A percentile compares a stretch with the other conserved stretches of the same genome.
These are phyloP conservation scores for Peucedramus taeniatus DNA, from an alignment of 2,113 vertebrate genomes.

Conservation along the genomic window DNA sequence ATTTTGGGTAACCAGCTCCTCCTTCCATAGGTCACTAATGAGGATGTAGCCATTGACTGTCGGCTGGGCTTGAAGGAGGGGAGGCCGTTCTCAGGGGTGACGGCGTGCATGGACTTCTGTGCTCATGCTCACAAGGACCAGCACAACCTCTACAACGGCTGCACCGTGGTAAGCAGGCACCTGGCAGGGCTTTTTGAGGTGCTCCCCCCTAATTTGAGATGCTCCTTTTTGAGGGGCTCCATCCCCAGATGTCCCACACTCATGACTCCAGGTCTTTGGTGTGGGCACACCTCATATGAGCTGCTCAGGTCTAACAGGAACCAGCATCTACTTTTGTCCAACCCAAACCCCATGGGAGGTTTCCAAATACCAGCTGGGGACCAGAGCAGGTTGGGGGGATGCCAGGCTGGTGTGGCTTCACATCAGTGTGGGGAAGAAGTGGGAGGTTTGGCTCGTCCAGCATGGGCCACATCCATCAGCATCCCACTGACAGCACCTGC, in stretches of 20 bases:
- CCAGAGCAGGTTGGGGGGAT: fast-evolving
- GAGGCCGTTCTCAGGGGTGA: constrained; percentile 94
- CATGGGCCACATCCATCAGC: fast-evolving
- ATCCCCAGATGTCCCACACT: neutral
- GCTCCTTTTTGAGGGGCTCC: neutral
- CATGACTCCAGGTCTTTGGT: fast-evolving
- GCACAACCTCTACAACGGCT: constrained; percentile 97
- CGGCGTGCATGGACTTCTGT: constrained; percentile 98
- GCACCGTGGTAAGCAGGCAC: constrained; percentile 86
- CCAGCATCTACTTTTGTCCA: neutral
- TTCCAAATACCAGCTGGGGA: fast-evolving
- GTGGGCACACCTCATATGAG: neutral
- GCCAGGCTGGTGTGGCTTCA: neutral
- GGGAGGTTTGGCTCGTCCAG: neutral
- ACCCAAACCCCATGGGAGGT: neutral
- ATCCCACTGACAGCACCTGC: neutral
- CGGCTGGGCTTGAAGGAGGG: constrained; percentile 92
- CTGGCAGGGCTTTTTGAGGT: fast-evolving
- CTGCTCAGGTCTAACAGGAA: fast-evolving
- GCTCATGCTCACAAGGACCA: constrained; percentile 98
- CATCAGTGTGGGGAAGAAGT: fast-evolving
- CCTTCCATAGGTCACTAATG: constrained; percentile 78
- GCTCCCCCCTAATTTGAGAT: fast-evolving
- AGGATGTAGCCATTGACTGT: constrained; percentile 87
- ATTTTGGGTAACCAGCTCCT: neutral